phyloP scores from a whole-genome alignment of 2,113 vertebrate species.

The Pangasianodon hypophthalmus region DNA sequence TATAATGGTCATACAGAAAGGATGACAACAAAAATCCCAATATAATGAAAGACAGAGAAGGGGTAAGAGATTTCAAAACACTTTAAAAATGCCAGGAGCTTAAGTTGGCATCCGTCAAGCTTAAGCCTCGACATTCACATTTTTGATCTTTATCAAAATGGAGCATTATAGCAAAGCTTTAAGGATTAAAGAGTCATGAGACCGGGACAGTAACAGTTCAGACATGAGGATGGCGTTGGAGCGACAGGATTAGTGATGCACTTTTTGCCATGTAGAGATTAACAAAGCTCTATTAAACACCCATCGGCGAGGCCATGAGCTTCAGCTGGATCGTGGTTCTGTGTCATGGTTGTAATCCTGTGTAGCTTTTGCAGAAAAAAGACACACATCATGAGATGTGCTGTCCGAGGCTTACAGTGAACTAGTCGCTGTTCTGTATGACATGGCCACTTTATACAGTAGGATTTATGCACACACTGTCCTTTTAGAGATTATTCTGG shows the following conservation, averaged over 20 bases:
- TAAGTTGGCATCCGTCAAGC: slow-evolving; percentile 49
- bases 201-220: background rate
- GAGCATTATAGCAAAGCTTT: slow-evolving; percentile 47
- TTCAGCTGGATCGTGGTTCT: background rate
- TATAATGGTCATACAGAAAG: background rate
- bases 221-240: slow-evolving; percentile 10
- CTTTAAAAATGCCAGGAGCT: slow-evolving; percentile 19
- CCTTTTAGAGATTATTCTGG: background rate
- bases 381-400: background rate
- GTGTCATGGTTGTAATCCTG: background rate
- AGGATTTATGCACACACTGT: background rate
- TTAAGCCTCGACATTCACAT: slow-evolving; percentile 37
- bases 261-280: slow-evolving; percentile 5
- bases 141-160: slow-evolving; percentile 43
- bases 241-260: slow-evolving; percentile 25
- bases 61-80: background rate
- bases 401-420: background rate
- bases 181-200: slow-evolving; percentile 24
- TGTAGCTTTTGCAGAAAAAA: slow-evolving; percentile 4
- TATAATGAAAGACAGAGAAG: background rate
- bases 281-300: background rate
- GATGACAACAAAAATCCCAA: background rate
- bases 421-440: background rate
- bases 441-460: background rate
- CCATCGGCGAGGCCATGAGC: background rate